A percentile compares a stretch with the other conserved stretches of the same genome.
Conservation (phyloP, 2,797 vertebrate species). For the Vultur gryphus region DNA sequence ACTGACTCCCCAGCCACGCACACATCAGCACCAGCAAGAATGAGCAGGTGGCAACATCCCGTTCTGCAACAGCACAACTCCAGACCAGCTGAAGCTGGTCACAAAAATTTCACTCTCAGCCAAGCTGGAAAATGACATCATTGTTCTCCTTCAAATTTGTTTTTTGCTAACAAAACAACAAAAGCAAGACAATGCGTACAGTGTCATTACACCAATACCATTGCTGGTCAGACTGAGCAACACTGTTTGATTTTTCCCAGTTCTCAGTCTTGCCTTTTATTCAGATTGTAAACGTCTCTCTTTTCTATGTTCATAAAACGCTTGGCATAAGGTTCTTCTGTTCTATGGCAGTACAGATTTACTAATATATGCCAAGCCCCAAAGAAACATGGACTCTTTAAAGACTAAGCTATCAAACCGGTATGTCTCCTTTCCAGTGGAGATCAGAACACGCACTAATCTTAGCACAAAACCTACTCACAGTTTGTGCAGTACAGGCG, state of each 20-base stretch:
- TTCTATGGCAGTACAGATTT: neutral
- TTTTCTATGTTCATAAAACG: neutral
- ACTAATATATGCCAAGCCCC: neutral
- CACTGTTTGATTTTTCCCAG: neutral
- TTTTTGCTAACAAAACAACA: neutral
- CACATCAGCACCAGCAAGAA: neutral
- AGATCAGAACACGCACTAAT: neutral
- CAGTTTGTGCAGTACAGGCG: neutral
- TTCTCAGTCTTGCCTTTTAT: neutral
- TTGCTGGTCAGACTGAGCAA: neutral
- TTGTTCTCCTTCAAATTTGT: neutral
- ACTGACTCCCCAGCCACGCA: fast-evolving
- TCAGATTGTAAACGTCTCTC: neutral
- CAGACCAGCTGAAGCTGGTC: neutral
- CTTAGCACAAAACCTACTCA: neutral
- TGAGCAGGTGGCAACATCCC: neutral
- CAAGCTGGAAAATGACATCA: neutral
- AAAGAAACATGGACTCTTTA: neutral
- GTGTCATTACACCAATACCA: neutral
- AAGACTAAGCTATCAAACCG: neutral
- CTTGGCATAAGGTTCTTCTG: neutral
- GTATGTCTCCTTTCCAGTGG: neutral
- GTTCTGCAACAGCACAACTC: neutral
- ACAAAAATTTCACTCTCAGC: neutral
- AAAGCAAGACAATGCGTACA: neutral